Evolutionary conservation across 2,888 invertebrate genomes (phyloP), one percentile per base, ranked within the genome.

Genomic region (Dromius quadrimaculatus): DNA sequence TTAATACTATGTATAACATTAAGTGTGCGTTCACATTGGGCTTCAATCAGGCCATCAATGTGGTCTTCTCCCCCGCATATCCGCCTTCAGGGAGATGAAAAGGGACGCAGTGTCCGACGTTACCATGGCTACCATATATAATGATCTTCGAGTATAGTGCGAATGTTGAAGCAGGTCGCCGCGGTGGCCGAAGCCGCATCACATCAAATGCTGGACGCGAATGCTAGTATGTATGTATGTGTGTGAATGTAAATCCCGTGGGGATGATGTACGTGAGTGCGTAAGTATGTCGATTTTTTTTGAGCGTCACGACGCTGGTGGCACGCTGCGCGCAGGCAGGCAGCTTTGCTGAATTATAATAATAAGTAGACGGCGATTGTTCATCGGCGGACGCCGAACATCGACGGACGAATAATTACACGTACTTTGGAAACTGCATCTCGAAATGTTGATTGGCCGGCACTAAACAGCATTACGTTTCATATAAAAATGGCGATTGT

Each of bases 401-500:
- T 41, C 38, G 61, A 11, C 59, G 34, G n/a, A 59, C 69, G 70
- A 62, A 70, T 70, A 70, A 70, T 70, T 70, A 70, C 70, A 70
- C 70, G 47, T 62, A 70, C 70, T 70, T 69, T 70, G 59, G 62
- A 38, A 69, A 69, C 47, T 72, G 69, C 72, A 72, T 72, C 68
- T 72, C 41, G 65, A 65, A 72, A 72, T 64, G 77, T 74, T 74
- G 75, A 77, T 77, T 77, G 76, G 75, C 71, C 74, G 72, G 75
- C 75, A 75, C 75, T 73, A 73, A 75, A 73, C 73, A 73, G 73
- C 72, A 74, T 73, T 72, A 73, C 72, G 73, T 71, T 74, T 73
- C 74, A 75, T 75, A 76, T 75, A 78, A 77, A 75, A 73, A 75
- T 74, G 76, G 74, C 74, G 77, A 77, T 77, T 76, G 77, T 75